Percentiles rank a stretch among this genome's conserved stretches.
These are phyloP conservation scores for Lepidochitona cinerea DNA, from an alignment of 2,888 invertebrate species.

Conservation along the genomic window DNA sequence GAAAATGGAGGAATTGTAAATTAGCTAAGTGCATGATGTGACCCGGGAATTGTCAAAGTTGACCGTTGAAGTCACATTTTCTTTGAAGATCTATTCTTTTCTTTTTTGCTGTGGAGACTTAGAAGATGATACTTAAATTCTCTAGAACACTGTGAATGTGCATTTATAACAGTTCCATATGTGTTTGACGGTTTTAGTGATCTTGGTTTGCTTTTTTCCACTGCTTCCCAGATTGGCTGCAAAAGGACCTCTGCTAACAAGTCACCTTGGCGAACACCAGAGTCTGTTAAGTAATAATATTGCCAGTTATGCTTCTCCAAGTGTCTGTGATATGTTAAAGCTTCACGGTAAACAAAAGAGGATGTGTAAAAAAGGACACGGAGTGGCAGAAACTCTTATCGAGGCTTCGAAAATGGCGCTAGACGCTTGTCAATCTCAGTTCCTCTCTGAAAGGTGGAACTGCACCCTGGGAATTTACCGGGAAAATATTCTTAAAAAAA, in stretches of 20 bases:
- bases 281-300: background rate
- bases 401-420: slow-evolving; percentile 94
- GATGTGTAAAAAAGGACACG: slow-evolving; percentile 90
- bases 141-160: no score
- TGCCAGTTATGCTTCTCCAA: background rate
- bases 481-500: slow-evolving; percentile 94
- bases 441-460: slow-evolving; percentile 94
- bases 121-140: no score
- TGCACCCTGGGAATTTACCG: slow-evolving; percentile 94
- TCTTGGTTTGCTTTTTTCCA: no score
- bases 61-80: no score
- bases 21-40: no score
- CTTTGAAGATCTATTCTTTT: no score
- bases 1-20: no score
- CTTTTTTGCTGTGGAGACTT: no score
- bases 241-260: background rate
- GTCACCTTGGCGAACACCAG: background rate
- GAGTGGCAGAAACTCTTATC: slow-evolving; percentile 90
- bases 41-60: no score
- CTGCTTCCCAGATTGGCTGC: background rate
- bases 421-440: slow-evolving; percentile 93
- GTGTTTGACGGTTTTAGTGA: no score
- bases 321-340: slow-evolving; percentile 48
- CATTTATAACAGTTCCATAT: no score
- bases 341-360: slow-evolving; percentile 81